Conservation (phyloP, 2,888 invertebrate species). For the Leptopterna dolabrata region DNA sequence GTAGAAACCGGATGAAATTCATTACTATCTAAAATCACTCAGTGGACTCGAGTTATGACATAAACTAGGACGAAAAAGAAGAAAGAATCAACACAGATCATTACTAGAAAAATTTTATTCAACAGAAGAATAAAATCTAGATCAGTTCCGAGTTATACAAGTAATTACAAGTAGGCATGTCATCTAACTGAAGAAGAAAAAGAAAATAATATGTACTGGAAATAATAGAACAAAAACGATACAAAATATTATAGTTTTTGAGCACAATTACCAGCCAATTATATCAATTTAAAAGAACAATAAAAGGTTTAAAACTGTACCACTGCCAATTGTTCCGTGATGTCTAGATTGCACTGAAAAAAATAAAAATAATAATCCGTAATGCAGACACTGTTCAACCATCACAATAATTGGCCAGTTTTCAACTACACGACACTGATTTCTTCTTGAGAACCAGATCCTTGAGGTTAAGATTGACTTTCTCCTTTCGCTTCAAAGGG, state of each 20-base stretch:
- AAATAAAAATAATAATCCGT: too few species aligned
- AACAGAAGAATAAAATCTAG: slow-evolving; percentile 26
- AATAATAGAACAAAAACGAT: not conserved
- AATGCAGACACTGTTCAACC: not conserved
- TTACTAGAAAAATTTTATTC: slow-evolving; percentile 10
- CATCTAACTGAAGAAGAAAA: not conserved
- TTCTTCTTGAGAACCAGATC: slow-evolving; percentile 79
- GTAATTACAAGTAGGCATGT: not conserved
- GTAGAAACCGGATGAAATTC: too few species aligned
- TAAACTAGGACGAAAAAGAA: too few species aligned
- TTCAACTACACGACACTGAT: slow-evolving; percentile 59
- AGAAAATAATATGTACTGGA: not conserved
- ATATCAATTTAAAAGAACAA: not conserved
- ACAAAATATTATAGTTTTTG: not conserved
- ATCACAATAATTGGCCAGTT: not conserved
- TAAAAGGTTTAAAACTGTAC: not conserved
- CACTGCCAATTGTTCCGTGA: slow-evolving; percentile 2
- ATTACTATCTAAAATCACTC: too few species aligned
- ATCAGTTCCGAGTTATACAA: slow-evolving; percentile 10
- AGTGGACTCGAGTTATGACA: too few species aligned
- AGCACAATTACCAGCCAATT: slow-evolving; percentile 5
- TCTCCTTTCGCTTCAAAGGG: slow-evolving; percentile 80
- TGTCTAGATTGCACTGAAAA: slow-evolving; percentile 1
- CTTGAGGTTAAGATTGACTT: slow-evolving; percentile 83
- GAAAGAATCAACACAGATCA: not conserved